phyloP scores from a whole-genome alignment of 2,797 vertebrate genomes.

The Microtus californicus region DNA sequence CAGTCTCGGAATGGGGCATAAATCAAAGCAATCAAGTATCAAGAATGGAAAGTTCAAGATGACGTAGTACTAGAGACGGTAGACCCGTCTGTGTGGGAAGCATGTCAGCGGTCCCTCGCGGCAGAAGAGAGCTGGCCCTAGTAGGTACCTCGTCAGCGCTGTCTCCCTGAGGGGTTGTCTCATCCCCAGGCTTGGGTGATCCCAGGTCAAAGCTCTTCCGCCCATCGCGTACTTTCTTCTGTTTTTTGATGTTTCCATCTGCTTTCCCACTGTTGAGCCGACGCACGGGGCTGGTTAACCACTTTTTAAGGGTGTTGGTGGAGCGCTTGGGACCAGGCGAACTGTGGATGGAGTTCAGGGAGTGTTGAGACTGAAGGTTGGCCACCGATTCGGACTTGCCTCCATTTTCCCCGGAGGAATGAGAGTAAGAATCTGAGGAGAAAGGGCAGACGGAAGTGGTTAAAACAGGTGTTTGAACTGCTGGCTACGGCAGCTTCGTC shows the following conservation, averaged over 20 bases:
- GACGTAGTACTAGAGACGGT: not conserved
- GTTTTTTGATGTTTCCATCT: constrained; percentile 94
- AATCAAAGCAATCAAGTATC: not conserved
- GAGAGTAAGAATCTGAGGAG: constrained; percentile 92
- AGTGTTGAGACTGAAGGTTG: constrained; percentile 95
- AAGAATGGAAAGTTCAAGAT: not conserved
- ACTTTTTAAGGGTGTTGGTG: constrained; percentile 96
- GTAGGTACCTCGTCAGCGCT: constrained; percentile 93
- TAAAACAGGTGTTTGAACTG: not conserved
- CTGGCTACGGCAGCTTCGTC: not conserved
- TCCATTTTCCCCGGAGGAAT: constrained; percentile 91
- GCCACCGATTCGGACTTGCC: constrained; percentile 96
- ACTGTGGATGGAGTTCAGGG: constrained; percentile 95
- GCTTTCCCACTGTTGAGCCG: constrained; percentile 95
- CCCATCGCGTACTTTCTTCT: constrained; percentile 94
- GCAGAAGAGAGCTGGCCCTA: not conserved
- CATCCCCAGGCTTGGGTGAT: constrained; percentile 89
- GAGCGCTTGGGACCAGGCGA: constrained; percentile 95
- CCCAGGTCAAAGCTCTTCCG: constrained; percentile 94
- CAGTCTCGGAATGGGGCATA: not conserved
- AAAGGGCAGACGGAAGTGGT: constrained; percentile 29
- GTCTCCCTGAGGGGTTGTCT: constrained; percentile 92
- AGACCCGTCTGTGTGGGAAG: not conserved
- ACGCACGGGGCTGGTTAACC: constrained; percentile 95
- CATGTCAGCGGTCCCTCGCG: too few species aligned